These are phyloP conservation scores for Diglossa brunneiventris DNA, from an alignment of 2,113 vertebrate species.

Conservation along the genomic window DNA sequence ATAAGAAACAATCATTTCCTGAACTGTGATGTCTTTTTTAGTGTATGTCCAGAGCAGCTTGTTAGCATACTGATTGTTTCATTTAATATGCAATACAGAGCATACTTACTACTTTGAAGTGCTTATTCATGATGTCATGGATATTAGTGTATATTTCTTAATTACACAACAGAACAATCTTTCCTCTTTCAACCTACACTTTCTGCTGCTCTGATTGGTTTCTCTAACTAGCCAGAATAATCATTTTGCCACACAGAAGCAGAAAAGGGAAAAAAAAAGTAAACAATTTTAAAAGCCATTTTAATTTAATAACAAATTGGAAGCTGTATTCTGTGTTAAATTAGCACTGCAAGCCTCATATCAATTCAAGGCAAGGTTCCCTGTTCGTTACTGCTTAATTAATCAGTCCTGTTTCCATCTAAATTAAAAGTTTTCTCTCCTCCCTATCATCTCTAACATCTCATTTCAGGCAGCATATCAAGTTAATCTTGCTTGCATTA, in stretches of 20 bases:
- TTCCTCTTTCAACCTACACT: neutral
- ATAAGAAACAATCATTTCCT: constrained; percentile 3
- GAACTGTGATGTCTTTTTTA: neutral
- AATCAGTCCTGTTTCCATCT: constrained; percentile 58
- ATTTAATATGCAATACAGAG: constrained; percentile 49
- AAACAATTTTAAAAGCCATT: constrained; percentile 64
- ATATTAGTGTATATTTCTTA: constrained; percentile 63
- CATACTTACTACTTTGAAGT: constrained; percentile 57
- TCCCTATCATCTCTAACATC: constrained; percentile 65
- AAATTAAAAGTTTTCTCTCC: constrained; percentile 62
- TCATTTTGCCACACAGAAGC: constrained; percentile 53
- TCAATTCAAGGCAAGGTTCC: constrained; percentile 54
- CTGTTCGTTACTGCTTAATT: constrained; percentile 60
- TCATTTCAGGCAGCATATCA: constrained; percentile 51
- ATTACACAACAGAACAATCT: constrained; percentile 55
- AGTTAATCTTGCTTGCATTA: constrained; percentile 68
- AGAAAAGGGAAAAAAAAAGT: neutral
- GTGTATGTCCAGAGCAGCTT: constrained; percentile 2
- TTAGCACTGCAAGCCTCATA: constrained; percentile 36
- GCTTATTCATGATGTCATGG: constrained; percentile 36
- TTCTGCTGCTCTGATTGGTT: constrained; percentile 35
- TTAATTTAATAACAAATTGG: constrained; percentile 67
- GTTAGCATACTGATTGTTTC: constrained; percentile 44
- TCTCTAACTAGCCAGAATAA: constrained; percentile 62
- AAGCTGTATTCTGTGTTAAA: constrained; percentile 46